These are phyloP conservation scores for Temnothorax ravouxi DNA, from an alignment of 2,888 invertebrate genomes.

Conservation along the genomic window DNA sequence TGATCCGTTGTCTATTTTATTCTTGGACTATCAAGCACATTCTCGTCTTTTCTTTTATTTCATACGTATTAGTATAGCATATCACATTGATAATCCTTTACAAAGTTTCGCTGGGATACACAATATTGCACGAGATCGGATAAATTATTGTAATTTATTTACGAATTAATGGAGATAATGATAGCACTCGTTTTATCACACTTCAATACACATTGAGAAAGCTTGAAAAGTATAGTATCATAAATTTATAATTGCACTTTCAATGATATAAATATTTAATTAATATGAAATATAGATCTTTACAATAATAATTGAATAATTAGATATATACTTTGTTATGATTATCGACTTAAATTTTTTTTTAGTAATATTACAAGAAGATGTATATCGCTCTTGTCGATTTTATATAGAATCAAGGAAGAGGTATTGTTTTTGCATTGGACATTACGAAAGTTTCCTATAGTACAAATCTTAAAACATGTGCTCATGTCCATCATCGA, in stretches of 20 bases:
- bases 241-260: neutral
- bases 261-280: neutral
- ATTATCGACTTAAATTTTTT: neutral
- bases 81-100: slow-evolving; percentile 72
- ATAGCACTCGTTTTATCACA: slow-evolving; percentile 47
- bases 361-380: neutral
- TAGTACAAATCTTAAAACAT: slow-evolving; percentile 21
- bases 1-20: slow-evolving; percentile 26
- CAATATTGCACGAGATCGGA: slow-evolving; percentile 53
- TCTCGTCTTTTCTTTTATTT: slow-evolving; percentile 7
- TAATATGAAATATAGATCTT: neutral
- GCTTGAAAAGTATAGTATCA: neutral
- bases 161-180: slow-evolving; percentile 66
- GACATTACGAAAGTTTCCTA: neutral
- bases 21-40: slow-evolving; percentile 18
- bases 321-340: neutral
- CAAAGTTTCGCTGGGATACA: slow-evolving; percentile 67
- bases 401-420: neutral
- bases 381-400: neutral
- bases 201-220: neutral
- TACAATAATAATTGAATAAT: slow-evolving; percentile 3
- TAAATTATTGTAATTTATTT: slow-evolving; percentile 59
- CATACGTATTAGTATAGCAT: slow-evolving; percentile 26
- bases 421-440: neutral
- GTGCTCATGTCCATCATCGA: slow-evolving; percentile 57